Evolutionary conservation across 2,888 invertebrate species (phyloP), one percentile per base, ranked within the genome.

Genomic region (Clistopyga incitator): DNA sequence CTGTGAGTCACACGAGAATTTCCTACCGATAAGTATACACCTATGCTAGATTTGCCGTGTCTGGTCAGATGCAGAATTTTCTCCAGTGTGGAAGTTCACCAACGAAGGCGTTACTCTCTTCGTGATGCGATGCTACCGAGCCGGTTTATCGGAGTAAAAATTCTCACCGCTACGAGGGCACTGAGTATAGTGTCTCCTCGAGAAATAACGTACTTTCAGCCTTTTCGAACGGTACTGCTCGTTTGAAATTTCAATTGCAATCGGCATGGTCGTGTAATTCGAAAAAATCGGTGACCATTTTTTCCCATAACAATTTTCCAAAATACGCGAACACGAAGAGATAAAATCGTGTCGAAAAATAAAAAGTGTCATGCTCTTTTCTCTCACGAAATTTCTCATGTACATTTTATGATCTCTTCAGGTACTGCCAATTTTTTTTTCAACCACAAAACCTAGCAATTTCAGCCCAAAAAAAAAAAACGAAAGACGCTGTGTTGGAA

Each of bases 81-180:
- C 71, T 25, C 59, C 75, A 25, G 68, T 25, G 38, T 29, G 70
- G 45, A 52, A 75, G 78, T 79, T 64, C n/a, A n/a, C n/a, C 79
- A 42, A 75, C 78, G 82, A 82, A 82, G 82, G 82, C 82, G 78
- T 75, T 78, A 82, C 82, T 82, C 74, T 78, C 61, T 78, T 70
- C 56, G 42, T 75, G 78, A 70, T 78, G 75, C 75, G 82, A 82
- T 82, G 82, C 82, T 82, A 82, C 82, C 75, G 74, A 82, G 78
- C 82, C 82, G 82, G 82, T 82, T 82, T 82, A 71, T 54, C 64
- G 52, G 42, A 11, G 65, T 75, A 79, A 82, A 79, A 82, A 79
- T 72, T 56, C 25, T 70, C 54, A 78, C 78, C 56, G 74, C 50
- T 82, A 82, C 78, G 78, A 82, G 82, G 78, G 74, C 78, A 64